Evolutionary conservation across 2,797 vertebrate genomes (phyloP).

Genomic region (Falco columbarius): DNA sequence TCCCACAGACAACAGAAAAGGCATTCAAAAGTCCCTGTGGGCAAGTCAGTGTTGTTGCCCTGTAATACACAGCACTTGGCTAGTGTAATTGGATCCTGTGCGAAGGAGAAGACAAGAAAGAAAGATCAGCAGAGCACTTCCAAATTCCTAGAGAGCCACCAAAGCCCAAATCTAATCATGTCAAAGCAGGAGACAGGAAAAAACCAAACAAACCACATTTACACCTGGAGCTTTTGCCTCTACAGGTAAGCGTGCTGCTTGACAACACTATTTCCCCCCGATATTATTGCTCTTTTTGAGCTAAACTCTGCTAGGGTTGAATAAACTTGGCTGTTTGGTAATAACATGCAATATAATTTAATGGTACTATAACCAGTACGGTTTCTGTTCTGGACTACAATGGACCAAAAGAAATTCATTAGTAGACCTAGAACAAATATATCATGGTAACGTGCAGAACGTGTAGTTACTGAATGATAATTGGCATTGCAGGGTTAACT

Average conservation of each 20-base stretch:
- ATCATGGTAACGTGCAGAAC: neutral
- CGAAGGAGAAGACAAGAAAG: neutral
- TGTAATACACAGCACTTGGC: neutral
- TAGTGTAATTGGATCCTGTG: neutral
- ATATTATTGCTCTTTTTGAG: neutral
- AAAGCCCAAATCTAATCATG: conserved; percentile 30
- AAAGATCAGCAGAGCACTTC: neutral
- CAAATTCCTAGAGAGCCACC: conserved; percentile 3
- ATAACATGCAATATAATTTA: neutral
- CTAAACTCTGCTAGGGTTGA: neutral
- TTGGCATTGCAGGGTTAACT: neutral
- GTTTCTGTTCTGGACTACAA: neutral
- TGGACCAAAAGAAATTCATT: neutral
- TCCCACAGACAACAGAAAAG: neutral
- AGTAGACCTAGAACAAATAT: neutral
- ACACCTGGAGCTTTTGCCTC: neutral
- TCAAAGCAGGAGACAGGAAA: neutral
- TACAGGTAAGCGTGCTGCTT: neutral
- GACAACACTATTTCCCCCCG: neutral
- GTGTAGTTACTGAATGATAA: rapidly evolving
- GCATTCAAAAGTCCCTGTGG: neutral
- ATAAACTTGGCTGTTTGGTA: neutral
- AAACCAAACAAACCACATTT: neutral
- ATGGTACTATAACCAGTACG: neutral
- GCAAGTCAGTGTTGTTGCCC: neutral